phyloP scores from a whole-genome alignment of 2,797 vertebrate genomes.

The Myiotriccus ornatus region DNA sequence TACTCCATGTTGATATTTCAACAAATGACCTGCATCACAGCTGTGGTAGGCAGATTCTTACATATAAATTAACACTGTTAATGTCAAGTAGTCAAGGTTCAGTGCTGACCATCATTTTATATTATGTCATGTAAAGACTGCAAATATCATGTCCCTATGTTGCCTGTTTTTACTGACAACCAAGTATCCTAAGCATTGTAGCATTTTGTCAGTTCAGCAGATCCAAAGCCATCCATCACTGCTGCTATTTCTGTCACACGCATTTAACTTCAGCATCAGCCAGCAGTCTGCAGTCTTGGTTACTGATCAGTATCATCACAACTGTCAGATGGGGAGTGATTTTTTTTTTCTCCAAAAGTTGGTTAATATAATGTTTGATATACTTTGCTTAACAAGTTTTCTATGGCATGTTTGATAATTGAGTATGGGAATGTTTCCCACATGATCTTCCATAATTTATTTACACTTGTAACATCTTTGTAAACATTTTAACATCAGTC shows the following conservation, averaged over 20 bases:
- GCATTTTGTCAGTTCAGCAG: slow-evolving; percentile 71
- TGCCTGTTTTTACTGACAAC: slow-evolving; percentile 75
- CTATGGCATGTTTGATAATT: neutral
- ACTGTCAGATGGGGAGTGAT: neutral
- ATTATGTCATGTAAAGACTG: slow-evolving; percentile 67
- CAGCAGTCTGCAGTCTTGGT: slow-evolving; percentile 64
- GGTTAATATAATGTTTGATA: neutral
- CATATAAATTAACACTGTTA: slow-evolving; percentile 64
- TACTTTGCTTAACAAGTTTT: neutral
- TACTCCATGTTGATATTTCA: slow-evolving; percentile 23
- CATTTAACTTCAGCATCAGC: slow-evolving; percentile 73
- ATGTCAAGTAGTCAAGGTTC: slow-evolving; percentile 69
- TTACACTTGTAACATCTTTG: neutral
- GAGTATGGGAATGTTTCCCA: neutral
- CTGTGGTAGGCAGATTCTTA: slow-evolving; percentile 54
- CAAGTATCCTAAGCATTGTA: slow-evolving; percentile 61
- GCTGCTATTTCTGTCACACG: slow-evolving; percentile 71
- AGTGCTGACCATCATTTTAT: slow-evolving; percentile 71
- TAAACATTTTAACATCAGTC: neutral
- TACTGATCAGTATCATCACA: slow-evolving; percentile 64
- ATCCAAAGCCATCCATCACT: slow-evolving; percentile 74
- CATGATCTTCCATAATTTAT: neutral
- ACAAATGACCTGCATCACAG: slow-evolving; percentile 43
- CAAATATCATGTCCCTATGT: slow-evolving; percentile 64
- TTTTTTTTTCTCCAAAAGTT: slow-evolving; percentile 1